These are phyloP conservation scores for Neolamprologus fasciatus DNA, from an alignment of 2,113 vertebrate genomes.

Conservation along the genomic window DNA sequence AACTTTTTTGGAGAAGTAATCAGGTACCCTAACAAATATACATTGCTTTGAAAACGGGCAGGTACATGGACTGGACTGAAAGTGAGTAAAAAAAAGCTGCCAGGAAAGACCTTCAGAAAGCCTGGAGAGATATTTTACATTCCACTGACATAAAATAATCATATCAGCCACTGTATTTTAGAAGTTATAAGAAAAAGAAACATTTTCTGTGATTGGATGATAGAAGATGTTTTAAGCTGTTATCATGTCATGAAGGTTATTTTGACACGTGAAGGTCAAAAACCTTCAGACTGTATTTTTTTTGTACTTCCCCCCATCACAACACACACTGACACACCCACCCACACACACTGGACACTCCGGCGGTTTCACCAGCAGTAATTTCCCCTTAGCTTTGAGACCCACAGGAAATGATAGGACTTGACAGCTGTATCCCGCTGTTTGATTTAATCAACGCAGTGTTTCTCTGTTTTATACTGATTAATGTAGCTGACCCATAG, in stretches of 20 bases:
- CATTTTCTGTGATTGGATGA: not conserved
- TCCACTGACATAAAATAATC: not conserved
- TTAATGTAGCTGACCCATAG: constrained; percentile 19
- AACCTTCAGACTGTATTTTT: not conserved
- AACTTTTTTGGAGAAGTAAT: not conserved
- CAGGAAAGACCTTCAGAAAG: not conserved
- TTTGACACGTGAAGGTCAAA: constrained; percentile 2
- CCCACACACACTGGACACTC: not conserved
- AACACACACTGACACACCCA: not conserved
- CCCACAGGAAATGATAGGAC: constrained; percentile 31
- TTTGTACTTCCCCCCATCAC: not conserved
- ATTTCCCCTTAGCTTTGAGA: constrained; percentile 29
- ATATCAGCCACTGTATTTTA: not conserved
- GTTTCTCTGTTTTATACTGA: constrained; percentile 28
- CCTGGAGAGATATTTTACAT: not conserved
- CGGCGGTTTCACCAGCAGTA: not conserved
- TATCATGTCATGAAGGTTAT: not conserved
- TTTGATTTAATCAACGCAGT: constrained; percentile 30
- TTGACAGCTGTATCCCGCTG: constrained; percentile 38
- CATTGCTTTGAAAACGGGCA: not conserved
- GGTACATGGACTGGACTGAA: not conserved
- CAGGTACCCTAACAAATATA: not conserved
- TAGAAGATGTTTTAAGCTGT: not conserved
- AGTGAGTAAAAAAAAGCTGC: not conserved
- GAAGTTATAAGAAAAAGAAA: not conserved